A percentile compares a stretch with the other conserved stretches of the same genome.
Conservation (phyloP, 1,140 invertebrate species). For the Apis dorsata region DNA sequence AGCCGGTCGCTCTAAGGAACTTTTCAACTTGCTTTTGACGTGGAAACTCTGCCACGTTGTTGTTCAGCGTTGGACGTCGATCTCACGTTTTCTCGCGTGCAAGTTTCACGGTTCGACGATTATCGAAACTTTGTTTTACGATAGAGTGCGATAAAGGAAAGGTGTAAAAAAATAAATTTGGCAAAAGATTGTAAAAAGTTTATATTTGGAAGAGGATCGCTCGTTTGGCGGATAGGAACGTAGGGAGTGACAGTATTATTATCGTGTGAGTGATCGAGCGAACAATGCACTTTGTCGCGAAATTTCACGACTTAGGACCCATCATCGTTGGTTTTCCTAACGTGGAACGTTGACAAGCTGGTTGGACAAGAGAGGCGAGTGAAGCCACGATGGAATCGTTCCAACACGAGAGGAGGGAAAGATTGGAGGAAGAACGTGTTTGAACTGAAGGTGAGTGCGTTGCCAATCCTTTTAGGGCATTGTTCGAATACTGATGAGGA, state of each 20-base stretch:
- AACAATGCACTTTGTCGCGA: slow-evolving; percentile 11
- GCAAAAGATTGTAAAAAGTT: too few relatives aligned
- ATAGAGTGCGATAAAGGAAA: not conserved
- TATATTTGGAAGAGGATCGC: not conserved
- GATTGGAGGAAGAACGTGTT: not conserved
- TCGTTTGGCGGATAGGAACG: not conserved
- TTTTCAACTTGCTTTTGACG: not conserved
- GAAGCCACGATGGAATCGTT: not conserved
- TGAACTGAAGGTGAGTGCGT: slow-evolving; percentile 34
- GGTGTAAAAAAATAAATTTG: not conserved
- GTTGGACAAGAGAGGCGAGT: not conserved
- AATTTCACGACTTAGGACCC: not conserved
- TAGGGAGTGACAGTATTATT: not conserved
- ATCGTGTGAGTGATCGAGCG: slow-evolving; percentile 19
- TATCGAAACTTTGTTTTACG: not conserved
- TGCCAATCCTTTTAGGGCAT: not conserved
- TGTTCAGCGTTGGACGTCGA: not conserved
- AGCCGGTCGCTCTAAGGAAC: not conserved
- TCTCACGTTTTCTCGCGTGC: too few relatives aligned
- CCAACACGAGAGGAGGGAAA: not conserved
- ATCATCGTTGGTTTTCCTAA: not conserved
- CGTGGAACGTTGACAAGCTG: not conserved
- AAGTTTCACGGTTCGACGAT: not conserved
- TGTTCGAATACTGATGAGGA: too few relatives aligned
- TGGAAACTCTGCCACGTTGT: not conserved